Evolutionary conservation across 2,888 invertebrate genomes (phyloP), one percentile per base, ranked within the genome.

Genomic region (Alcis repandata): DNA sequence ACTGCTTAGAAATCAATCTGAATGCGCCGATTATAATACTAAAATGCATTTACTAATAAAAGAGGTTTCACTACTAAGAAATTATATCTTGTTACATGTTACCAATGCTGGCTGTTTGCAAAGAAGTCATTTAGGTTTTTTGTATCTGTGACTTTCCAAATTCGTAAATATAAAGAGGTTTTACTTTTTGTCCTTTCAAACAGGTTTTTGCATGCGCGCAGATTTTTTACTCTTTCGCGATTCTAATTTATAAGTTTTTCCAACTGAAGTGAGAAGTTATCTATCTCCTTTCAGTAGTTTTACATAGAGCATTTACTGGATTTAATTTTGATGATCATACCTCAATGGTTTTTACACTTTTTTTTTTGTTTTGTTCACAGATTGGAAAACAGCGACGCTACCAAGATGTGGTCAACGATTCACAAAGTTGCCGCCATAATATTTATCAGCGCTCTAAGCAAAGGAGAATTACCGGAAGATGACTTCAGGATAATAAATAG

Each of bases 401-500:
- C 59, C 60, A 87, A 75, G 74, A 87, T 87, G 89, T 79, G 80
- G 78, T 75, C 74, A 48, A 77, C 75, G 13, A 74, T 87, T 54
- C 86, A 84, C 73, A 88, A 84, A 77, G 87, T 90, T 27, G 86
- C 86, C 6, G 82, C 84, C 0, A 72, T 92, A 41, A 79, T 92
- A 60, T 76, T 91, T 15, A 84, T 91, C 60, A 82, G 87, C 66
- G 79, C 88, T 0, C 79, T 91, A 51, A 86, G 87, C 72, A 90
- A 88, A 67, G 92, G 92, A 65, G 84, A 90, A 59, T 74, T 91
- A 27, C 90, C 92, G 0, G 91, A 93, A 78, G 92, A 93, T 74
- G 92, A 93, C 76, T 93, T 92, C 77, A 92, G 93, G 91, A 93
- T 93, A 91, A 89, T 93, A 72, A 88, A 89, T 63, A 85, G 85